Percentiles rank a stretch among this genome's conserved stretches.
These are phyloP conservation scores for Pitta sordida DNA, from an alignment of 2,113 vertebrate genomes.

Conservation along the genomic window DNA sequence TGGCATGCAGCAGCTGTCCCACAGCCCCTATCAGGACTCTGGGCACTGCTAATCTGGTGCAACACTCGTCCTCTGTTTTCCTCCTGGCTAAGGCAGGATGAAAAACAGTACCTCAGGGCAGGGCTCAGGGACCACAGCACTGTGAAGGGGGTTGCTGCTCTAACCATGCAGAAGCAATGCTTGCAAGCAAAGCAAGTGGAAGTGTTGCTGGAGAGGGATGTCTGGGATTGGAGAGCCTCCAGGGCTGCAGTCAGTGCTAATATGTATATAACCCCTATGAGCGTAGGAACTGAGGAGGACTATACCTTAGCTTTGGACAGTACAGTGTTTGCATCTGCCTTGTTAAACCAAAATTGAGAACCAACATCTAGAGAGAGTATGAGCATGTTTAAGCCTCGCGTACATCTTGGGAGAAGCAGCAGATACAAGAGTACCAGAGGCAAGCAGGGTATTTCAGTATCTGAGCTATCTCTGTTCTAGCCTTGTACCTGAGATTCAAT, in stretches of 20 bases:
- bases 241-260: neutral
- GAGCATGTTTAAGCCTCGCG: neutral
- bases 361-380: neutral
- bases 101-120: accelerated
- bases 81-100: conserved; percentile 21
- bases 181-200: neutral
- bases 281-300: neutral
- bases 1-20: neutral
- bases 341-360: neutral
- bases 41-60: neutral
- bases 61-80: conserved; percentile 15
- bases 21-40: neutral
- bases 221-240: neutral
- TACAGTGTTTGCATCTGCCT: neutral
- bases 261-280: neutral
- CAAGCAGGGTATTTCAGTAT: neutral
- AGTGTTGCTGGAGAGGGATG: neutral
- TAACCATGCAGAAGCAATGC: accelerated
- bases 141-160: neutral
- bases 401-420: neutral
- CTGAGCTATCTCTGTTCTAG: neutral
- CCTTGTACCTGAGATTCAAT: neutral
- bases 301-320: neutral
- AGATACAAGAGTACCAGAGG: neutral
- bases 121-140: neutral